phyloP scores from a whole-genome alignment of 37 sponge, comb jelly and placozoan species.

The Spongilla lacustris region DNA sequence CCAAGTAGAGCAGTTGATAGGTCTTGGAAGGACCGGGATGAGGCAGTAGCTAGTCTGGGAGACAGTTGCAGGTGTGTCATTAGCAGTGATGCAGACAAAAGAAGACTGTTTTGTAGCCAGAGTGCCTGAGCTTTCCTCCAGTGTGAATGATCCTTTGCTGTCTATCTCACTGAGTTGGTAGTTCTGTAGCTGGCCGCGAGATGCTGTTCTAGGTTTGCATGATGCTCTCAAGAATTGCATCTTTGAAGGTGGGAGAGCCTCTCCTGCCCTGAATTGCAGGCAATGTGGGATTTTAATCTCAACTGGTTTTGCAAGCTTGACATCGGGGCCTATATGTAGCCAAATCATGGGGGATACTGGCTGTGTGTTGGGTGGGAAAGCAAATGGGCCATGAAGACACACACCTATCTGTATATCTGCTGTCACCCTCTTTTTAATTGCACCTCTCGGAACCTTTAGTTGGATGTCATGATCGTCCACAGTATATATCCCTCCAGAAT shows the following conservation, averaged over 20 bases:
- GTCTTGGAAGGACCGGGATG: constrained; percentile 19
- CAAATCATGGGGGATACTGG: constrained; percentile 34
- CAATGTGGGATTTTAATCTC: constrained; percentile 24
- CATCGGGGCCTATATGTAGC: constrained; percentile 7
- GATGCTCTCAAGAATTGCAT: not conserved
- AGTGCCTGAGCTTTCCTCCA: not conserved
- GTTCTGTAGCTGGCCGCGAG: not conserved
- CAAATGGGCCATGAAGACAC: constrained; percentile 34
- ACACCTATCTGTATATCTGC: constrained; percentile 35
- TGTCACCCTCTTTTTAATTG: constrained; percentile 18
- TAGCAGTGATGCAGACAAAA: constrained; percentile 23
- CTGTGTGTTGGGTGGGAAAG: not conserved
- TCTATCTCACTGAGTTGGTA: too few relatives aligned
- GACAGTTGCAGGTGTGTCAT: not conserved
- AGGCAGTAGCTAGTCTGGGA: constrained; percentile 15
- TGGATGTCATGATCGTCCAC: constrained; percentile 10
- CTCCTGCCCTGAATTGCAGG: not conserved
- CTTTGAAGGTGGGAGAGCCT: not conserved
- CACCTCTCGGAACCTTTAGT: constrained; percentile 18
- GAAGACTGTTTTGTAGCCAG: constrained; percentile 21
- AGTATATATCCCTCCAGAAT: not conserved
- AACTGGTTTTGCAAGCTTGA: constrained; percentile 26
- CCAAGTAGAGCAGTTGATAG: constrained; percentile 9
- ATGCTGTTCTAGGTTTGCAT: not conserved
- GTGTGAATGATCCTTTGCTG: too few relatives aligned